Evolutionary conservation across 2,888 invertebrate species (phyloP).

Genomic region (Netelia inedita): DNA sequence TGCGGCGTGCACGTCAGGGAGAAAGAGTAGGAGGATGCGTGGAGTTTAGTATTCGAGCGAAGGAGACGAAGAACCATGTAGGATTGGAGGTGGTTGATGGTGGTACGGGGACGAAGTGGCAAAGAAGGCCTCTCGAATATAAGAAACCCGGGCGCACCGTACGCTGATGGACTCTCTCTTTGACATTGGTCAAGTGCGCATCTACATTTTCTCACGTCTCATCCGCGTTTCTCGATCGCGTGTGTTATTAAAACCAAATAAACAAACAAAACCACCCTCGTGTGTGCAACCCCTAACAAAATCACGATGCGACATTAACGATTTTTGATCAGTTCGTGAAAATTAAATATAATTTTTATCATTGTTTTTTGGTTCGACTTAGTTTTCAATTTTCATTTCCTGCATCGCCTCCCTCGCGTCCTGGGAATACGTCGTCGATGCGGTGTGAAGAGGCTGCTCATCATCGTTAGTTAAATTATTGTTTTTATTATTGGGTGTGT

Average conservation of each 20-base stretch:
- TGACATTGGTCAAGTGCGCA: slow-evolving; percentile 81
- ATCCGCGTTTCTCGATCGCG: slow-evolving; percentile 38
- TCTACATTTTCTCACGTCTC: slow-evolving; percentile 71
- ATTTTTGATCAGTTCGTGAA: slow-evolving; percentile 39
- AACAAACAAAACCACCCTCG: slow-evolving; percentile 7
- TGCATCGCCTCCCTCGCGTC: slow-evolving; percentile 29
- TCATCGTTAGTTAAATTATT: slow-evolving; percentile 45
- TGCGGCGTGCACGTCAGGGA: slow-evolving; percentile 7
- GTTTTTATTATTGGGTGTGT: slow-evolving; percentile 60
- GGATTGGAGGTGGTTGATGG: slow-evolving; percentile 71
- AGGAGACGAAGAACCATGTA: slow-evolving; percentile 47
- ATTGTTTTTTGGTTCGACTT: slow-evolving; percentile 18
- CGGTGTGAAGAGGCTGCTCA: slow-evolving; percentile 37
- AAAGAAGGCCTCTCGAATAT: slow-evolving; percentile 79
- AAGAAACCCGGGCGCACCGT: slow-evolving; percentile 78
- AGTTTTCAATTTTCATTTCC: slow-evolving; percentile 23
- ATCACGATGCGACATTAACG: slow-evolving; percentile 35
- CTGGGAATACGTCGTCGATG: slow-evolving; percentile 59
- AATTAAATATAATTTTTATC: background rate
- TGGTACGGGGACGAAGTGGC: slow-evolving; percentile 64
- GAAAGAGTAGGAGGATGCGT: slow-evolving; percentile 43
- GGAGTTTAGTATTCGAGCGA: slow-evolving; percentile 34
- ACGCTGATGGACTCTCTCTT: slow-evolving; percentile 82
- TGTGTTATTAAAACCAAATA: slow-evolving; percentile 24
- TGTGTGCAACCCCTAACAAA: slow-evolving; percentile 24